phyloP scores from a whole-genome alignment of 64 coral and sea anemone species.

The Porites lutea region DNA sequence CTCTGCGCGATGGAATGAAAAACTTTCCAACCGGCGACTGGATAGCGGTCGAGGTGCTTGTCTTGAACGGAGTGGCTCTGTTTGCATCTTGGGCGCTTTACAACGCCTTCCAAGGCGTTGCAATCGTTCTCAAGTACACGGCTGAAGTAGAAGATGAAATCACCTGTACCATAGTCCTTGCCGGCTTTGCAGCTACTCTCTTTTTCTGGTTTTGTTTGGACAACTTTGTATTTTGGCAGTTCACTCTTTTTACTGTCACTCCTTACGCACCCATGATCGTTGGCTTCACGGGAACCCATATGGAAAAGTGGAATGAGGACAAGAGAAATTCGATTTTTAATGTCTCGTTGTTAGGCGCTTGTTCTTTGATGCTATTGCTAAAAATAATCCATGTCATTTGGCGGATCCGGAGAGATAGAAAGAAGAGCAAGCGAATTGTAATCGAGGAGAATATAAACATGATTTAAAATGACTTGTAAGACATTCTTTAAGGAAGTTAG shows the following conservation, averaged over 20 bases:
- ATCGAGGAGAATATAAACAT: conserved; percentile 37
- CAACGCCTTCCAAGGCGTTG: conserved; percentile 64
- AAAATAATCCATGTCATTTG: conserved; percentile 76
- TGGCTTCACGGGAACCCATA: conserved; percentile 78
- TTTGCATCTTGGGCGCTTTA: conserved; percentile 82
- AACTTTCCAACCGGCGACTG: conserved; percentile 69
- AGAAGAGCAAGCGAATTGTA: conserved; percentile 15
- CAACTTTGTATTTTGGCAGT: conserved; percentile 74
- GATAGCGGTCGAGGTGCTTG: conserved; percentile 74
- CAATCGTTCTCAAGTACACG: conserved; percentile 76
- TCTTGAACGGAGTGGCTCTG: conserved; percentile 81
- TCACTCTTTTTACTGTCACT: conserved; percentile 72
- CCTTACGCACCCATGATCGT: conserved; percentile 74
- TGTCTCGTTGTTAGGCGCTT: conserved; percentile 56
- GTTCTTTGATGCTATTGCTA: conserved; percentile 46
- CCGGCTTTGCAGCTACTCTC: conserved; percentile 59
- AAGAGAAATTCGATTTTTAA: conserved; percentile 82
- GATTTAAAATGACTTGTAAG: background rate
- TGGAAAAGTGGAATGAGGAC: conserved; percentile 52
- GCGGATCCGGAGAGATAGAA: conserved; percentile 35
- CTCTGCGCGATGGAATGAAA: conserved; percentile 42
- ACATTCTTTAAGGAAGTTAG: background rate
- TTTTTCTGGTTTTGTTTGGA: conserved; percentile 92
- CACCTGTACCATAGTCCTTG: conserved; percentile 67
- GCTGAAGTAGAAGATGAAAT: conserved; percentile 82